A percentile compares a stretch with the other conserved stretches of the same genome.
These are phyloP conservation scores for Bradypodion ventrale DNA, from an alignment of 2,797 vertebrate species.

Conservation along the genomic window DNA sequence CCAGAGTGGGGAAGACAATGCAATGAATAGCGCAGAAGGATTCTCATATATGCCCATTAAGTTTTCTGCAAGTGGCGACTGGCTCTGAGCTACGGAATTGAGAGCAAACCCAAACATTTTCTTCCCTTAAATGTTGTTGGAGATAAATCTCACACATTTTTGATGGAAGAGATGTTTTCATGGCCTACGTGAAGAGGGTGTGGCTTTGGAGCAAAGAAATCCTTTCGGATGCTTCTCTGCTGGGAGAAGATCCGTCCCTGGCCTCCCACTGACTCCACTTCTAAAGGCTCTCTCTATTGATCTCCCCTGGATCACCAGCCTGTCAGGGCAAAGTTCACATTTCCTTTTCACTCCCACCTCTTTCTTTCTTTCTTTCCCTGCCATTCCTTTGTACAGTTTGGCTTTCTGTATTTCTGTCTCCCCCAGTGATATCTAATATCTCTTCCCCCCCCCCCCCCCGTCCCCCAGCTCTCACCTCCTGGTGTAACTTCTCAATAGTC, in stretches of 20 bases:
- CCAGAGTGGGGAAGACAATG: background rate
- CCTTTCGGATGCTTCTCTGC: background rate
- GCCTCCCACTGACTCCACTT: slow-evolving; percentile 4
- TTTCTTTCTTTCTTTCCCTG: background rate
- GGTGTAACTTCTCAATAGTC: slow-evolving; percentile 92
- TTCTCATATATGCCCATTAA: background rate
- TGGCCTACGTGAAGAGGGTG: background rate
- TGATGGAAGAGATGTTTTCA: background rate
- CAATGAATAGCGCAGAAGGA: too few relatives aligned
- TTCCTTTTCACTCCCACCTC: slow-evolving; percentile 1
- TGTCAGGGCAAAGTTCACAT: slow-evolving; percentile 2
- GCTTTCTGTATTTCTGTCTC: slow-evolving; percentile 5
- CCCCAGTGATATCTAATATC: slow-evolving; percentile 6
- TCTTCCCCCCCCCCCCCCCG: too few relatives aligned
- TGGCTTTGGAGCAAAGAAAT: background rate
- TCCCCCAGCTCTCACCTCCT: slow-evolving; percentile 79
- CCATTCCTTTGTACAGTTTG: background rate
- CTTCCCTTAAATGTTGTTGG: background rate
- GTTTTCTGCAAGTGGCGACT: background rate
- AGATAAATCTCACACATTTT: background rate
- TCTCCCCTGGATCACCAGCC: slow-evolving; percentile 13
- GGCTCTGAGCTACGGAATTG: background rate
- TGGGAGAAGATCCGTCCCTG: background rate
- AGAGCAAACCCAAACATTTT: background rate
- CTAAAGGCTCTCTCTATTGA: slow-evolving; percentile 6